Percentiles rank a stretch among this genome's conserved stretches.
Conservation (phyloP, 37 sponge, comb jelly and placozoan species). For the Diacarnus erythraeanus region DNA sequence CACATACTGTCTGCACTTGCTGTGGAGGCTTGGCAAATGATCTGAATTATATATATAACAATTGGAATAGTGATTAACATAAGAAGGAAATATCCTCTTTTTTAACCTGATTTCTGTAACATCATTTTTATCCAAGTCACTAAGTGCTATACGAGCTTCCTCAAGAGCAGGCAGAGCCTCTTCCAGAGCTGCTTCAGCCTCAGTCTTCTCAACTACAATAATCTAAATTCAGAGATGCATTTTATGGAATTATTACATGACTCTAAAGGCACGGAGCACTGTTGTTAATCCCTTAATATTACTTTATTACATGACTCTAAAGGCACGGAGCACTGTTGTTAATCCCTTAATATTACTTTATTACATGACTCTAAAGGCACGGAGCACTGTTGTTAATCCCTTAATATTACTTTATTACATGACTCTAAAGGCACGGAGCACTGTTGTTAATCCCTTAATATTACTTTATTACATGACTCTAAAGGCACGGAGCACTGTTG, state of each 20-base stretch:
- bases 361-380: too few species aligned
- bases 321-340: neutral
- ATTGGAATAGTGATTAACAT: neutral
- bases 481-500: neutral
- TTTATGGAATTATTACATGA: too few species aligned
- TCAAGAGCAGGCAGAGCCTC: slow-evolving; percentile 98
- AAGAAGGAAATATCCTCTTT: neutral
- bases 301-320: too few species aligned
- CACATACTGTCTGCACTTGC: slow-evolving; percentile 96
- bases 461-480: slow-evolving; percentile 87
- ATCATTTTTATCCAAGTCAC: slow-evolving; percentile 89
- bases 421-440: neutral
- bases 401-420: slow-evolving; percentile 67
- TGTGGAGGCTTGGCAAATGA: slow-evolving; percentile 97
- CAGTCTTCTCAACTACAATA: slow-evolving; percentile 85
- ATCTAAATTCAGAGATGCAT: slow-evolving; percentile 25
- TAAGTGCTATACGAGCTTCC: slow-evolving; percentile 92
- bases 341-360: slow-evolving; percentile 35
- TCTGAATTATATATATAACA: slow-evolving; percentile 14
- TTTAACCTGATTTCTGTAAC: slow-evolving; percentile 92
- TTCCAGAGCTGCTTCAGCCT: slow-evolving; percentile 90
- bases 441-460: neutral
- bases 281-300: neutral
- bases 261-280: neutral
- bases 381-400: neutral